A percentile compares a stretch with the other conserved stretches of the same genome.
These are phyloP conservation scores for Drosophila varians DNA, from an alignment of 1,140 invertebrate genomes.

Conservation along the genomic window DNA sequence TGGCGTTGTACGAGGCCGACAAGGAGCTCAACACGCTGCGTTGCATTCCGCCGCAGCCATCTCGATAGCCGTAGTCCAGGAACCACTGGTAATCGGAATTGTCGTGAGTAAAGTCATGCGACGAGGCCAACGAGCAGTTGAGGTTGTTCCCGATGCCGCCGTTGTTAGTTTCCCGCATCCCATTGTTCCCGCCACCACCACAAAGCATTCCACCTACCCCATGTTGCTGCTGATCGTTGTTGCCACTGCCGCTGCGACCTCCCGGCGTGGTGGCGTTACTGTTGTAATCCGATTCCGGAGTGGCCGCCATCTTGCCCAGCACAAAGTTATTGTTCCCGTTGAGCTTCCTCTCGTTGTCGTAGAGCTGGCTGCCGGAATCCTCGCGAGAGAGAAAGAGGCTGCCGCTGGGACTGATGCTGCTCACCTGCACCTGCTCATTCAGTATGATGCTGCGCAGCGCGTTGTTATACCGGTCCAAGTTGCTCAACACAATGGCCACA, in stretches of 20 bases:
- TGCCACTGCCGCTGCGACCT: conserved; percentile 50
- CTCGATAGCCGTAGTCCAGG: conserved; percentile 93
- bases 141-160: conserved; percentile 68
- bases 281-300: conserved; percentile 87
- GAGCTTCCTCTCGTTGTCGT: conserved; percentile 11
- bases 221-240: conserved; percentile 59
- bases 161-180: conserved; percentile 49
- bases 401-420: conserved; percentile 45
- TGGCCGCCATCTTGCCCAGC: conserved; percentile 69
- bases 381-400: conserved; percentile 53
- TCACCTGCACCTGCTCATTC: conserved; percentile 77
- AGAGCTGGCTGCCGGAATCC: conserved; percentile 28
- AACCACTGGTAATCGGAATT: conserved; percentile 96
- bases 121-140: conserved; percentile 82
- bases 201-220: conserved; percentile 79
- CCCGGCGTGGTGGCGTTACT: conserved; percentile 84
- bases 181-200: conserved; percentile 36
- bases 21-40: conserved; percentile 91
- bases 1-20: conserved; percentile 90
- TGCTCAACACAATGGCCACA: conserved; percentile 83
- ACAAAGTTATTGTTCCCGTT: conserved; percentile 47
- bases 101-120: conserved; percentile 91
- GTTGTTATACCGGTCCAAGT: conserved; percentile 81
- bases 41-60: conserved; percentile 90
- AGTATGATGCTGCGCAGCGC: conserved; percentile 80